Conservation (phyloP, 2,888 invertebrate genomes). For the Crocallis elinguaria region DNA sequence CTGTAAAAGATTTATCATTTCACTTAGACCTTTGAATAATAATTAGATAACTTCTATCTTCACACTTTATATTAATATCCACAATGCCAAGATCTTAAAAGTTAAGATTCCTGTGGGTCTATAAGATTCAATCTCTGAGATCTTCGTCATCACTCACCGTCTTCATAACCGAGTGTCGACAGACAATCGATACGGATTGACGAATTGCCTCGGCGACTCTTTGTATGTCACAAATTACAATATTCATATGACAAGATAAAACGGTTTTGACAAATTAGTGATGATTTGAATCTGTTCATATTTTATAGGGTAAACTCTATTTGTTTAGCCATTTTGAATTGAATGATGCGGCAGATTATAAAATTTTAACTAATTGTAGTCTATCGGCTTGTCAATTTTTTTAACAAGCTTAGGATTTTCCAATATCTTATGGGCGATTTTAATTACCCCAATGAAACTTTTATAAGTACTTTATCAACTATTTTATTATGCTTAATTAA, state of each 20-base stretch:
- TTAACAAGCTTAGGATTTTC: no score
- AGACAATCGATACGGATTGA: constrained; percentile 63
- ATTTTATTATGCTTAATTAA: no score
- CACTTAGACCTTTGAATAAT: no score
- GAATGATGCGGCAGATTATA: no score
- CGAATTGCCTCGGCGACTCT: constrained; percentile 58
- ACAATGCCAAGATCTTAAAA: background rate
- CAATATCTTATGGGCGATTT: no score
- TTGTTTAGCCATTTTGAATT: background rate
- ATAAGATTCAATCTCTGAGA: constrained; percentile 35
- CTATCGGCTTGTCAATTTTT: no score
- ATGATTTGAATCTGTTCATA: constrained; percentile 39
- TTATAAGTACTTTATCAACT: no score
- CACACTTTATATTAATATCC: background rate
- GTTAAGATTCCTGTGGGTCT: background rate
- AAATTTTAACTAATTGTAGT: no score
- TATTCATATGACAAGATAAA: constrained; percentile 60
- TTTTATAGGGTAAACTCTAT: background rate
- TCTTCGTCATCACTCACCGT: constrained; percentile 63
- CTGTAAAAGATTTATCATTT: no score
- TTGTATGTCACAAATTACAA: constrained; percentile 58
- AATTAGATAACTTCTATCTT: no score
- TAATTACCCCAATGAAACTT: no score
- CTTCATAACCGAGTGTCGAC: constrained; percentile 71
- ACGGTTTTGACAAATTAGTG: constrained; percentile 58